Conservation (phyloP, 2,888 invertebrate species). For the Spilosoma lubricipeda region DNA sequence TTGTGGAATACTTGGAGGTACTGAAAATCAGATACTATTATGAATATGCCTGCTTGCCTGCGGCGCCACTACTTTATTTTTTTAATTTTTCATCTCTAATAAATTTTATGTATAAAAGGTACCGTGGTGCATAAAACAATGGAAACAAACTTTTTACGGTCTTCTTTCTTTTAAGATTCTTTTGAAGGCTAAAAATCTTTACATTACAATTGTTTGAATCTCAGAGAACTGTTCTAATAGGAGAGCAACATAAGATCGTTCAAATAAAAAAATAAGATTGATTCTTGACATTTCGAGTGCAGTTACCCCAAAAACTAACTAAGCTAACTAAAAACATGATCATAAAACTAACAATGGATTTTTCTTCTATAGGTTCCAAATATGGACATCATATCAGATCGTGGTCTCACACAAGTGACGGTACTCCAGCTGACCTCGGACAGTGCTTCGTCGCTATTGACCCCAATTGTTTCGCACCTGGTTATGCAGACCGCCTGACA, state of each 20-base stretch:
- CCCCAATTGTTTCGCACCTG: constrained; percentile 22
- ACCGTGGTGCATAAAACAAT: neutral
- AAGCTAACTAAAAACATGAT: neutral
- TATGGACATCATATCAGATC: constrained; percentile 92
- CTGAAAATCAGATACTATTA: neutral
- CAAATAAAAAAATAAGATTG: neutral
- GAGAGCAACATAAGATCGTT: neutral
- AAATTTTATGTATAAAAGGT: neutral
- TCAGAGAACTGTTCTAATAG: neutral
- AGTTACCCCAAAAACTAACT: neutral
- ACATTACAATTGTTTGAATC: neutral
- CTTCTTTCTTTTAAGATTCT: neutral
- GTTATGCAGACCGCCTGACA: constrained; percentile 18
- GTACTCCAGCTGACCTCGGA: constrained; percentile 67
- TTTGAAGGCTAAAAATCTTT: neutral
- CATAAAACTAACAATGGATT: neutral
- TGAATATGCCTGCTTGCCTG: no score
- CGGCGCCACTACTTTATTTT: no score
- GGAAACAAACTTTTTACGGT: no score
- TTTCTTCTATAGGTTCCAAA: constrained; percentile 40
- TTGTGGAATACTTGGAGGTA: constrained; percentile 92
- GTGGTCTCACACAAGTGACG: constrained; percentile 89
- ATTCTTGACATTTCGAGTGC: neutral
- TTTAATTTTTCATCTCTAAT: no score
- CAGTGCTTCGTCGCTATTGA: constrained; percentile 25